These are phyloP conservation scores for Chirona hameri DNA, from an alignment of 2,888 invertebrate genomes.

Conservation along the genomic window DNA sequence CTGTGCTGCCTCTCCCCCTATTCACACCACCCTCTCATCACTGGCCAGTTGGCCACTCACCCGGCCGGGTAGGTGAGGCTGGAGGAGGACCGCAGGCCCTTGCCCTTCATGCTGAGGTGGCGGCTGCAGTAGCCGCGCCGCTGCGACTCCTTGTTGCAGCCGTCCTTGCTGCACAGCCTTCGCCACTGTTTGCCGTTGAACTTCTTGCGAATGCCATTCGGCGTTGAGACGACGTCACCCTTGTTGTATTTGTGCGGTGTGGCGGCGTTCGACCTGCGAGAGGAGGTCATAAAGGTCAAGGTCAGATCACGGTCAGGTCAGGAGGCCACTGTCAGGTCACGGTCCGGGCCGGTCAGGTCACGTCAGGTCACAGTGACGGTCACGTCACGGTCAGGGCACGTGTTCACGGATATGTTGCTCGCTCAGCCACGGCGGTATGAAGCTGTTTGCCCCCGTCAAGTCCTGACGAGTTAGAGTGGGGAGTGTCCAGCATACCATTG, in stretches of 20 bases:
- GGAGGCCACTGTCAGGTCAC: neutral
- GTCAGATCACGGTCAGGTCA: neutral
- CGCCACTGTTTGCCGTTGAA: constrained; percentile 99
- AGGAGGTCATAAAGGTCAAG: too few relatives aligned
- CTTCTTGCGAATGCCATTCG: constrained; percentile 95
- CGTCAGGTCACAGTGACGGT: neutral
- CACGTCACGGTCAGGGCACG: neutral
- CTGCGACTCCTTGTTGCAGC: constrained; percentile 96
- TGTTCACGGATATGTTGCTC: neutral
- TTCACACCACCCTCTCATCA: too few relatives aligned
- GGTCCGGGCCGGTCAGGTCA: neutral
- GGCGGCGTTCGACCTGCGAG: constrained; percentile 76
- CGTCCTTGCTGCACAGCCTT: constrained; percentile 89
- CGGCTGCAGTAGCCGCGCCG: constrained; percentile 93
- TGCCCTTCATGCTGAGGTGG: constrained; percentile 86
- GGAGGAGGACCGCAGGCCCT: constrained; percentile 46
- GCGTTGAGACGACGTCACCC: constrained; percentile 91
- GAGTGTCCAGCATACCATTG: too few relatives aligned
- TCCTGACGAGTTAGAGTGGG: too few relatives aligned
- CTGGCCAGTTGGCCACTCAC: constrained; percentile 34
- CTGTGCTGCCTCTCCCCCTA: too few relatives aligned
- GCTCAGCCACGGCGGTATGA: too few relatives aligned
- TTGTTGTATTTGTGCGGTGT: constrained; percentile 95
- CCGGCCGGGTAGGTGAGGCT: constrained; percentile 37
- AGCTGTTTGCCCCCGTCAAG: too few relatives aligned